Evolutionary conservation across 2,888 invertebrate species (phyloP).

Genomic region (Aleiodes leptofemur): DNA sequence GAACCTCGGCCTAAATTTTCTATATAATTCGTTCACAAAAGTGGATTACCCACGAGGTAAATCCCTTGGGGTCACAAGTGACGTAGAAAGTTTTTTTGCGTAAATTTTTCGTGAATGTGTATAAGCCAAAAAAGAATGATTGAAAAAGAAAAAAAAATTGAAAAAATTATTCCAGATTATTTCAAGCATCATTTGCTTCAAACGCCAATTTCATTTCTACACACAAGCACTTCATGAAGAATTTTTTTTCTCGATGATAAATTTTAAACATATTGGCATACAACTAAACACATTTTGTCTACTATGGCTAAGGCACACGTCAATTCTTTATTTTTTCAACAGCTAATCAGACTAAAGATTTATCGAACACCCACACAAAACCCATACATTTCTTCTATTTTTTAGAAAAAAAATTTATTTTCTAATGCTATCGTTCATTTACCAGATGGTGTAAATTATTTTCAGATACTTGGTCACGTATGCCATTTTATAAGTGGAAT

Average conservation of each 20-base stretch:
- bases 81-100: constrained; percentile 31
- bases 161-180: background rate
- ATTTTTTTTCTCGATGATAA: too few relatives aligned
- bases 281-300: too few relatives aligned
- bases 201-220: too few relatives aligned
- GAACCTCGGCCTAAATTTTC: constrained; percentile 42
- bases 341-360: too few relatives aligned
- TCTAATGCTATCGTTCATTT: background rate
- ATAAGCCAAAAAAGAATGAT: constrained; percentile 18
- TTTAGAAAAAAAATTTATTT: background rate
- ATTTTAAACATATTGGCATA: too few relatives aligned
- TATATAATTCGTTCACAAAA: constrained; percentile 32
- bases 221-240: too few relatives aligned
- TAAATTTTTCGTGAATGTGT: background rate
- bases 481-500: background rate
- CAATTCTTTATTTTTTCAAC: too few relatives aligned
- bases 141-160: too few relatives aligned
- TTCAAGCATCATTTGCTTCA: too few relatives aligned
- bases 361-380: background rate
- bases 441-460: background rate
- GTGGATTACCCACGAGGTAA: constrained; percentile 27
- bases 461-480: constrained; percentile 4
- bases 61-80: constrained; percentile 47
- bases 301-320: too few relatives aligned
- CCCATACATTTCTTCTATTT: background rate